Conservation (phyloP, 1,140 invertebrate species). For the Episyrphus balteatus region DNA sequence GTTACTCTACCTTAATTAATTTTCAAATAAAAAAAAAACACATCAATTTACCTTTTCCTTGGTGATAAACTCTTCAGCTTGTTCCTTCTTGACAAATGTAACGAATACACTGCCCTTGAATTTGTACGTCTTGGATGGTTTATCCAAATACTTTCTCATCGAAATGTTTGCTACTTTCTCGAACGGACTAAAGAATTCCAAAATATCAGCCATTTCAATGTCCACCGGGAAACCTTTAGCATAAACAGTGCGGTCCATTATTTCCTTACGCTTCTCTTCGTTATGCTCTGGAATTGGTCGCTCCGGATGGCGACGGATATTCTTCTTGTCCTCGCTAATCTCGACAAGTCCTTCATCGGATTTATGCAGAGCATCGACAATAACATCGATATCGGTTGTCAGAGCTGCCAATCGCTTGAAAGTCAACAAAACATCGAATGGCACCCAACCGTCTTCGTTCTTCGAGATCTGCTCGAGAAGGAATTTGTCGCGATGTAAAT, state of each 20-base stretch:
- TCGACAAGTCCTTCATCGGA: conserved; percentile 66
- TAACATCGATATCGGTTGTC: conserved; percentile 54
- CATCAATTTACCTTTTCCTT: conserved; percentile 15
- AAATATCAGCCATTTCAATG: conserved; percentile 55
- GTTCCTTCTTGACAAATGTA: conserved; percentile 65
- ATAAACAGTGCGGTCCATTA: conserved; percentile 69
- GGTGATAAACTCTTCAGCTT: conserved; percentile 49
- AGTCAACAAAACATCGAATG: conserved; percentile 69
- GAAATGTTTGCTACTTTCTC: conserved; percentile 65
- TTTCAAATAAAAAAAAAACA: no score
- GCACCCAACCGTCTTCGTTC: conserved; percentile 83
- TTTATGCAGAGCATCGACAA: conserved; percentile 62
- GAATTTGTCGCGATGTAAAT: conserved; percentile 83
- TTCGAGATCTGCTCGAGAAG: conserved; percentile 65
- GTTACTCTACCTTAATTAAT: neutral
- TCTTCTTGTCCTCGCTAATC: conserved; percentile 68
- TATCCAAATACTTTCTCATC: conserved; percentile 60
- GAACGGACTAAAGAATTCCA: conserved; percentile 60
- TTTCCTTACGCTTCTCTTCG: conserved; percentile 67
- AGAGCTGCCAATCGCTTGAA: conserved; percentile 78
- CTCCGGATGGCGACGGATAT: conserved; percentile 65
- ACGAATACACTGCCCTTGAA: conserved; percentile 89
- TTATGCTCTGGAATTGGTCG: conserved; percentile 75
- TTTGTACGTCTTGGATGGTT: conserved; percentile 47
- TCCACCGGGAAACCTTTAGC: conserved; percentile 79